Base-by-base conservation (phyloP, 1,140 invertebrate species). In the Drosophila serrata region DNA sequence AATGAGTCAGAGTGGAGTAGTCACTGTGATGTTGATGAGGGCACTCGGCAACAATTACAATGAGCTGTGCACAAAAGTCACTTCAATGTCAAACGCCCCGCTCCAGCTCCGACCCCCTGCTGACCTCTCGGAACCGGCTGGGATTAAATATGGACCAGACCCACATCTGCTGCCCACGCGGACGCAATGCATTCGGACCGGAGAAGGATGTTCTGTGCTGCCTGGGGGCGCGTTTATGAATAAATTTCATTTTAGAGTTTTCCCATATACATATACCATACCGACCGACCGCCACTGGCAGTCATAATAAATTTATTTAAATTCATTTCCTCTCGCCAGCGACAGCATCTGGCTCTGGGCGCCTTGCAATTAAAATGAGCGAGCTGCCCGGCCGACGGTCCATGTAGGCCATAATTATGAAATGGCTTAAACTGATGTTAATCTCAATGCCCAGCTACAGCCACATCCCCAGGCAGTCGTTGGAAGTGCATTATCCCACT, bases 291-390 rank as follows among this genome's bases (percentile, higher is more conserved):
- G 73, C 81, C 76, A 51, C 49, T 65, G 67, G 63, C 65, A 79
- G 84, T 65, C 76, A 90, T 90, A 90, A 90, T 90, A 90, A 90
- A 90, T 90, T 86, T 85, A 90, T 90, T 90, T 90, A 90, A 90
- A 90, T 85, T 90, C 70, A 90, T 79, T 75, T 90, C 86, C 81
- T 78, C 68, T 70, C 31, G 64, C 65, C 57, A 45, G 37, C 67
- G 27, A 70, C 73, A 77, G 59, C 59, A 62, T 73, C 64, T 67
- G 81, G 75, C 59, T 33, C 40, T 33, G 49, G 63, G 59, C 58
- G 45, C 69, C 46, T 45, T 49, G 85, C 84, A 90, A 90, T 90
- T 90, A 90, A 90, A 90, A 90, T 74, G 53, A 79, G 45, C 22
- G 81, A 88, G 74, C 85, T 81, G 42, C 49, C 51, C 46, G 67